Evolutionary conservation across 2,113 vertebrate genomes (phyloP).

Genomic region (Strix uralensis): DNA sequence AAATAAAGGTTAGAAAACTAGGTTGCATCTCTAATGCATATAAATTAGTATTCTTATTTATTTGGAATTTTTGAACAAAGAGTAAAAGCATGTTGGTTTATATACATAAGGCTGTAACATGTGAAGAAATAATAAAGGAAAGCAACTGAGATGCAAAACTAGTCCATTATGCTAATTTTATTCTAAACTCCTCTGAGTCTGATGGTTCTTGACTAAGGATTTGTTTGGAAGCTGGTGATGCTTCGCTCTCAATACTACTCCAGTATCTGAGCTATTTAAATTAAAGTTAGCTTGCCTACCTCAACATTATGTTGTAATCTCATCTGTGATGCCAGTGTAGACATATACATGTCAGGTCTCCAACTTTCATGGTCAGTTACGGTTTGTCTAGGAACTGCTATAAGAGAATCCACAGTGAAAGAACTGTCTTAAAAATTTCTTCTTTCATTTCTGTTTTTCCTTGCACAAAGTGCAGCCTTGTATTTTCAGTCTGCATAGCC

Average conservation of each 20-base stretch:
- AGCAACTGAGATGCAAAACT: background rate
- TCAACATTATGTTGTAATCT: background rate
- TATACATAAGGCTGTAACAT: background rate
- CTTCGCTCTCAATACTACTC: background rate
- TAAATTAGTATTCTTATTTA: background rate
- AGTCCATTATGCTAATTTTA: background rate
- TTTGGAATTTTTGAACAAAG: background rate
- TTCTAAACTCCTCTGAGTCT: background rate
- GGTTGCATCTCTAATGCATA: background rate
- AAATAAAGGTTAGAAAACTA: background rate
- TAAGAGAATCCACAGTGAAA: background rate
- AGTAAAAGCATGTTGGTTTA: background rate
- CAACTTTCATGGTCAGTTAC: background rate
- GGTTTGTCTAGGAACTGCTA: slow-evolving; percentile 1
- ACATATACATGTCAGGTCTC: background rate
- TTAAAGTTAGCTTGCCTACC: background rate
- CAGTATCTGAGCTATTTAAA: background rate
- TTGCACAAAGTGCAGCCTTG: background rate
- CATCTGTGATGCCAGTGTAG: background rate
- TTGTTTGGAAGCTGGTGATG: background rate
- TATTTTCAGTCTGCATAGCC: slow-evolving; percentile 28
- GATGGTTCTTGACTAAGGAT: background rate
- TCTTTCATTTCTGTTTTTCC: slow-evolving; percentile 5
- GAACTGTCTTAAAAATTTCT: slow-evolving; percentile 33
- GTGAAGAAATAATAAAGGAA: background rate